Evolutionary conservation across 1,140 invertebrate genomes (phyloP).

Genomic region (Solen grandis): DNA sequence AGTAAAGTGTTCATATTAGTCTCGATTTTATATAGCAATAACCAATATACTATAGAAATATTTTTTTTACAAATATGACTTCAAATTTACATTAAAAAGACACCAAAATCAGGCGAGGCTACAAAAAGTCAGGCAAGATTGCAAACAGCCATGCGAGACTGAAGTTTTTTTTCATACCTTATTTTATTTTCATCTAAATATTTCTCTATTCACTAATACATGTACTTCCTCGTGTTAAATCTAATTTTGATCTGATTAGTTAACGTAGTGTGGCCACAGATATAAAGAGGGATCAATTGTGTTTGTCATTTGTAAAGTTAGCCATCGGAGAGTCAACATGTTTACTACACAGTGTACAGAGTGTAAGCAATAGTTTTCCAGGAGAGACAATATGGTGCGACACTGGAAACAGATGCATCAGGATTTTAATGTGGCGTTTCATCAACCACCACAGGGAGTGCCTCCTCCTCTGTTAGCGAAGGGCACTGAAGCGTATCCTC

Average conservation of each 20-base stretch:
- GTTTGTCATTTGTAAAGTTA: neutral
- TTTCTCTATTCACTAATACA: neutral
- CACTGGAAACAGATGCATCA: neutral
- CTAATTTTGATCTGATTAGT: neutral
- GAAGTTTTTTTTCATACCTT: neutral
- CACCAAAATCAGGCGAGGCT: neutral
- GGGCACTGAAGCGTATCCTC: neutral
- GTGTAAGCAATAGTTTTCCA: neutral
- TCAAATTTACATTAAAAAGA: neutral
- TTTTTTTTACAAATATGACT: neutral
- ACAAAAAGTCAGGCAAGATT: neutral
- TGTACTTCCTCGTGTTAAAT: neutral
- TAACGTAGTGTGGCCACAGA: neutral
- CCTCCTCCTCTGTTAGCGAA: neutral
- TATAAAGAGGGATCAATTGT: neutral
- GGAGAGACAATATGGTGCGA: neutral
- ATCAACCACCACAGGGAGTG: neutral
- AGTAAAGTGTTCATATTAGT: neutral
- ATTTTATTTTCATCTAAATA: neutral
- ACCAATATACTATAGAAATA: neutral
- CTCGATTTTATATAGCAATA: constrained; percentile 3
- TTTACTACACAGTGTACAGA: neutral
- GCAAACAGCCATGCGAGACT: neutral
- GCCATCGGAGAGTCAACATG: neutral
- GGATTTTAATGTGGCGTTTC: neutral